Evolutionary conservation across 2,113 vertebrate species (phyloP).

Genomic region (Gymnorhina tibicen): DNA sequence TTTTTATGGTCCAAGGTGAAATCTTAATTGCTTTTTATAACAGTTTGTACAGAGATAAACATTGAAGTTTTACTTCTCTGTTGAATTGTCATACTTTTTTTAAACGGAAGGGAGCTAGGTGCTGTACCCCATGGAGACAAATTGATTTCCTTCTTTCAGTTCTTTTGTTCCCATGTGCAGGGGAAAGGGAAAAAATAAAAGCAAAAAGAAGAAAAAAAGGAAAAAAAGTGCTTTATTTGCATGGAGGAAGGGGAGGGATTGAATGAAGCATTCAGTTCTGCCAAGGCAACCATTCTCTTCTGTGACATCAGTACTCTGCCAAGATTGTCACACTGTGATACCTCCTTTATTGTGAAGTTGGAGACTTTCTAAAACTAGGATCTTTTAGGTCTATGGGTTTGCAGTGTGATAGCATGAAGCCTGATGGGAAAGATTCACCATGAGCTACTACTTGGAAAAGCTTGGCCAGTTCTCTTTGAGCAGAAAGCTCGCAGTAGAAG

Average conservation of each 20-base stretch:
- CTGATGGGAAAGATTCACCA: neutral
- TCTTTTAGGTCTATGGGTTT: neutral
- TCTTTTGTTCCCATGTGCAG: neutral
- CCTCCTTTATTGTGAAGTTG: constrained; percentile 21
- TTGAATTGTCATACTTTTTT: neutral
- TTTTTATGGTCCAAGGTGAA: neutral
- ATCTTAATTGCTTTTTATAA: neutral
- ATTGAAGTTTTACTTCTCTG: neutral
- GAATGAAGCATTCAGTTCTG: constrained; percentile 35
- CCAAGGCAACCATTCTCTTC: constrained; percentile 19
- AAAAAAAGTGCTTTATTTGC: neutral
- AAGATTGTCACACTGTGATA: constrained; percentile 21
- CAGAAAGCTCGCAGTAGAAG: neutral
- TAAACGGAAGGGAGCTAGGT: neutral
- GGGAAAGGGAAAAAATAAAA: neutral
- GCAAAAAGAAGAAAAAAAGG: neutral
- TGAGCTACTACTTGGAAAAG: neutral
- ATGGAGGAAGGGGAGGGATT: neutral
- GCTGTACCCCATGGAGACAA: neutral
- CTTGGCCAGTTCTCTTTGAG: neutral
- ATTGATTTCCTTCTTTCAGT: neutral
- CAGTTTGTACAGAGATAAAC: neutral
- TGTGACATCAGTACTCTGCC: neutral
- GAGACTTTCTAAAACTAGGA: neutral
- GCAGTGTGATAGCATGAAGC: neutral